Base-by-base conservation (phyloP, 2,113 vertebrate species). In the Cebus imitator region DNA sequence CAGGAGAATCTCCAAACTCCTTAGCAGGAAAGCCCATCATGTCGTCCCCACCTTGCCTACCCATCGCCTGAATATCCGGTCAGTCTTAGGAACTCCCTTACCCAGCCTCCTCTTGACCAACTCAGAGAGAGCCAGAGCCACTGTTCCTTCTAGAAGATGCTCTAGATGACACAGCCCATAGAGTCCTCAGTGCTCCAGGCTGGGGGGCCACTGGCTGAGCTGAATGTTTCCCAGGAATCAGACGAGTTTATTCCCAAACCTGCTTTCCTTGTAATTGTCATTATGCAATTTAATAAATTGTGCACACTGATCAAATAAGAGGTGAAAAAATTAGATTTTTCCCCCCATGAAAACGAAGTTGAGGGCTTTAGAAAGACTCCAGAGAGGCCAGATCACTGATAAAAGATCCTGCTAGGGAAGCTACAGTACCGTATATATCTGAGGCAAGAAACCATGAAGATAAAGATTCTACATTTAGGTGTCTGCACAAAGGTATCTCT, bases 381-480 rank as follows among this genome's bases (percentile, higher is more conserved):
- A 14, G 17, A 52, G 37, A 5, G 17, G 43, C 61, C 9, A 6
- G n/a, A 61, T 17, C 1, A 4, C n/a, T 30, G 43, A 48, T 40
- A n/a, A 17, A 35, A 52, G 8, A 35, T 52, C n/a, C 73, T 5
- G 1, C 4, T 14, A 11, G 70, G 52, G 75, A 79, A 11, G 32
- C 0, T 48, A n/a, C 6, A 3, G 18, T 5, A 1, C 17, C 17
- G 14, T 5, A 2, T 4, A 5, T 20, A 45, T 80, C 7, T 12
- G n/a, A 76, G 25, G 57, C 57, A 55, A 72, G 43, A 32, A 14
- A 25, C 75, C 16, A 1, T 16, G 70, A 40, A 75, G 89, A 30
- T 21, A 58, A 32, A 37, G 58, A 40, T 6, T 50, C 30, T n/a
- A 8, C 35, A 13, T 45, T 43, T 9, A 3, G 0, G 30, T 0